These are phyloP conservation scores for Brachypalpus laphriformis DNA, from an alignment of 2,888 invertebrate species.

Conservation along the genomic window DNA sequence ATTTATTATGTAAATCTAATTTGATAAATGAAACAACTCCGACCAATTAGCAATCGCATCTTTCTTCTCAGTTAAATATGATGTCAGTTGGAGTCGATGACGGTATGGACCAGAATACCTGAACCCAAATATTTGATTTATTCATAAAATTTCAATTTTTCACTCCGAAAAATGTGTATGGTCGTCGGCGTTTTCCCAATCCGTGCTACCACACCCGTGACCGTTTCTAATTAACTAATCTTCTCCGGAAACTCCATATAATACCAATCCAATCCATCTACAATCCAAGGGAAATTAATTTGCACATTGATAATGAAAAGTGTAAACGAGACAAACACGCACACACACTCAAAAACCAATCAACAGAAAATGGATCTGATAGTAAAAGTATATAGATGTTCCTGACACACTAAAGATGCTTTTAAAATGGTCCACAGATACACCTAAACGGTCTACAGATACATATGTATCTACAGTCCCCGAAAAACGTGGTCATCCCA, in stretches of 20 bases:
- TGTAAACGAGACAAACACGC: background rate
- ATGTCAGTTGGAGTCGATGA: constrained; percentile 1
- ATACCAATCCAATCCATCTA: background rate
- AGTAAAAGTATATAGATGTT: too few relatives aligned
- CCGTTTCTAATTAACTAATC: constrained; percentile 35
- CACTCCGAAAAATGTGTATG: background rate
- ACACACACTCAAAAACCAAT: background rate
- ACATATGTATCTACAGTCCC: too few relatives aligned
- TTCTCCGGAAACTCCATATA: constrained; percentile 36
- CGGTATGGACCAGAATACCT: background rate
- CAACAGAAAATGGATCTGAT: background rate
- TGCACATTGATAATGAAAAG: constrained; percentile 8
- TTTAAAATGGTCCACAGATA: background rate
- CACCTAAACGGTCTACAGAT: background rate
- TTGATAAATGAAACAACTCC: background rate
- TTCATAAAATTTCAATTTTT: constrained; percentile 13
- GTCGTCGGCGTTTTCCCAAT: constrained; percentile 15
- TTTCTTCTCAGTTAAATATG: background rate
- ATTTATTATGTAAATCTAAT: background rate
- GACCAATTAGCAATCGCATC: background rate
- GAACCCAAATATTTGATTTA: constrained; percentile 1
- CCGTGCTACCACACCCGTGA: background rate
- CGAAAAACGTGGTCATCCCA: constrained; percentile 5
- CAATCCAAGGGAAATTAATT: constrained; percentile 10
- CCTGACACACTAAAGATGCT: too few relatives aligned